Evolutionary conservation across 2,888 invertebrate genomes (phyloP), one percentile per base, ranked within the genome.

Genomic region (Rhagium mordax): DNA sequence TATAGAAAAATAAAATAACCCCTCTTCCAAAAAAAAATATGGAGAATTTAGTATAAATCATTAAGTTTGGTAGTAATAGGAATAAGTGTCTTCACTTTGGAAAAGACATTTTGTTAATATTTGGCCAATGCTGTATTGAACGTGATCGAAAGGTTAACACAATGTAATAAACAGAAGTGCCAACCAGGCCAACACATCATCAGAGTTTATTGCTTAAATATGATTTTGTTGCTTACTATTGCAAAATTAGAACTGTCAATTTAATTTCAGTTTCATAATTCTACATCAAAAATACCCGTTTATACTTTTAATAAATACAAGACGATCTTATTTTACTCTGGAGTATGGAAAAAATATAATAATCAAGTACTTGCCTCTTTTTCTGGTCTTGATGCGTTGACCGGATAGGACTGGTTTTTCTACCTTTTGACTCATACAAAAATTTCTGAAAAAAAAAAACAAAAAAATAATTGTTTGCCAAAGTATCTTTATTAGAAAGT

Each of bases 361-460:
- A 41, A 41, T 33, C 10, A 29, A 67, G 62, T 48, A 76, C 73
- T 90, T 90, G 97, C 97, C 97, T 97, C 98, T 97, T 96, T 98
- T 98, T 95, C 98, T 96, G 96, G 98, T 98, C 96, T 98, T 98
- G 94, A 98, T 98, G 93, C 98, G 97, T 94, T 98, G 98, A 96
- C 98, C 98, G 94, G 97, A 97, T 94, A 98, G 93, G 94, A 97
- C 95, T 94, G 98, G 98, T 96, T 98, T 97, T 97, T 98, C 98
- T 94, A 94, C 96, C 96, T 98, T 98, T 93, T 98, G 98, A 98
- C 97, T 98, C 98, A 98, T 98, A 97, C 97, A 98, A 97, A 88
- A 88, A 88, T 88, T 88, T 88, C 88, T 88, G 85, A 61, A 87
- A 87, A 71, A 81, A 77, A 78, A 74, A 77, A 70, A 66, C 57